Percentiles rank a stretch among this genome's conserved stretches.
Conservation (phyloP, 2,797 vertebrate species). For the Arvicola amphibius region DNA sequence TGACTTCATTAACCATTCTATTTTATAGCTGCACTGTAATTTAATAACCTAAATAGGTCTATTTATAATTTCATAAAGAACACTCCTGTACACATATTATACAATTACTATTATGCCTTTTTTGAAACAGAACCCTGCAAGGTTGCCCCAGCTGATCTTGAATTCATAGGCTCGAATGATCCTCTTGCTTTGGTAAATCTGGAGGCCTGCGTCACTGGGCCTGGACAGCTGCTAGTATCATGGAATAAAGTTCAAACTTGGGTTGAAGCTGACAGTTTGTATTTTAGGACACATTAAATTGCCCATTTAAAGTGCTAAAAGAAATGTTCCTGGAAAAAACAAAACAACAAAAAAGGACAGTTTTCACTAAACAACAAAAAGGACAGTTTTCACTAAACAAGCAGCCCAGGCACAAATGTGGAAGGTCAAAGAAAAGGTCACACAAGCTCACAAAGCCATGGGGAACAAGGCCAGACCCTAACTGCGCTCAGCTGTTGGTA, state of each 20-base stretch:
- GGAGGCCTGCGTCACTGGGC: not conserved
- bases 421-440: not conserved
- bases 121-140: not conserved
- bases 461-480: not conserved
- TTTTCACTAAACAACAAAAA: not conserved
- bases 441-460: too few relatives aligned
- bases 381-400: not conserved
- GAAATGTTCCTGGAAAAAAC: not conserved
- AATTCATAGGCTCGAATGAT: not conserved
- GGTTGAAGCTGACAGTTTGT: not conserved
- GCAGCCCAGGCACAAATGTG: not conserved
- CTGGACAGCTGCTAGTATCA: not conserved
- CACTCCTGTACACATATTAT: not conserved
- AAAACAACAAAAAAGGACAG: not conserved
- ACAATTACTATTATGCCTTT: not conserved
- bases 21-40: not conserved
- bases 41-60: not conserved
- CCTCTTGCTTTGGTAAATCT: not conserved
- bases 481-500: not conserved
- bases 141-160: not conserved
- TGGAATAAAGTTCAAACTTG: not conserved
- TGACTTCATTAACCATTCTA: not conserved
- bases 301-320: not conserved
- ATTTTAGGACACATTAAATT: slow-evolving; percentile 38
- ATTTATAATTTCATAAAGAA: slow-evolving; percentile 54